Base-by-base conservation (phyloP, 2,888 invertebrate genomes). In the Trissoscelio sp. region DNA sequence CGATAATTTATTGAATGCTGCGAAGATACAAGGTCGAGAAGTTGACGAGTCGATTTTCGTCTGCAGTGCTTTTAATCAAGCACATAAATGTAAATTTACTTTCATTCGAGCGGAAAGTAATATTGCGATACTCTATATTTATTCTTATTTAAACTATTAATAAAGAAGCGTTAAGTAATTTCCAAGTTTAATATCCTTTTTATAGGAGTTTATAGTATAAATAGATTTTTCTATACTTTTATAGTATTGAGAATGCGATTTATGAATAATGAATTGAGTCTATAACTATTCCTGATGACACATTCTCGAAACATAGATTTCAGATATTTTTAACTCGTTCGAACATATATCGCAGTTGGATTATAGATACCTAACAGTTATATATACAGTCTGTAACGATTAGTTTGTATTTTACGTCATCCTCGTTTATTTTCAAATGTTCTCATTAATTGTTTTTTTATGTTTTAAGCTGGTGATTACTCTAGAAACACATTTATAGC, bases 1-100 rank as follows among this genome's bases (percentile, higher is more conserved):
- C 57, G 39, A 66, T 74, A 66, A 74, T 66, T 74, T 66, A 66
- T 66, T 46, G 64, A 34, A 64, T 64, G 20, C n/a, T 55, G 31
- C 44, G 46, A 24, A 42, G 42, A 39, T n/a, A 16, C 42, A 62
- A 72, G 37, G 51, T 53, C 73, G 62, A n/a, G 16, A 14, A 44
- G n/a, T 39, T 55, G 60, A 16, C 60, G 24, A 42, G 22, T 37
- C 44, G 16, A 37, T 58, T 48, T 70, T 46, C 57, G 14, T n/a
- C 46, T 3, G 12, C 51, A n/a, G n/a, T n/a, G n/a, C n/a, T n/a
- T n/a, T n/a, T n/a, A n/a, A n/a, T n/a, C n/a, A n/a, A n/a, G n/a
- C 37, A n/a, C 37, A 37, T 3, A n/a, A 9, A n/a, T 37, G 11
- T n/a, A 9, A 1, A n/a, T 42, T 11, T 14, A 42, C 4, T 42